Evolutionary conservation across 1,140 invertebrate genomes (phyloP).

Genomic region (Brachionus plicatilis): DNA sequence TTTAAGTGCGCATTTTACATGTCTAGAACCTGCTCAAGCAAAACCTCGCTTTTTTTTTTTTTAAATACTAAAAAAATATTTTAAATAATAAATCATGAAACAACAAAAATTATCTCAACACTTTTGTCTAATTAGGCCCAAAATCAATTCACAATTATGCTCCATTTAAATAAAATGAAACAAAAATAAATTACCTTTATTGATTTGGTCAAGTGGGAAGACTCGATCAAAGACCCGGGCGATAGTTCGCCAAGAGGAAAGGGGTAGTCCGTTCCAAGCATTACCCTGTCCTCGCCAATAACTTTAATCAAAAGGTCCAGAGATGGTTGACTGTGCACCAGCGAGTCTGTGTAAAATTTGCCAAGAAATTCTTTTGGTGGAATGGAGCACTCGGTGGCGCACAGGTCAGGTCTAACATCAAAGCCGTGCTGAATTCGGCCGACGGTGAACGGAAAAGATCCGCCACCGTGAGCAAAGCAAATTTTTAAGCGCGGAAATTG

Average conservation of each 20-base stretch:
- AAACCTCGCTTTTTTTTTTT: not conserved
- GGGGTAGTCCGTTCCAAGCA: conserved; percentile 62
- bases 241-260: conserved; percentile 62
- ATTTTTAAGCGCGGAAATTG: conserved; percentile 56
- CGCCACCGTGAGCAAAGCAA: conserved; percentile 63
- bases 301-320: conserved; percentile 58
- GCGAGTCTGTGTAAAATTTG: conserved; percentile 60
- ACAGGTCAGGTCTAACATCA: conserved; percentile 61
- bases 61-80: not conserved
- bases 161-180: conserved; percentile 42
- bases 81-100: not conserved
- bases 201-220: conserved; percentile 43
- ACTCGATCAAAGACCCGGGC: conserved; percentile 59
- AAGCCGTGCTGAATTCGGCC: conserved; percentile 60
- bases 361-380: conserved; percentile 58
- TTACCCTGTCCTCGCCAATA: conserved; percentile 57
- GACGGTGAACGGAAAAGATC: conserved; percentile 61
- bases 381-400: conserved; percentile 56
- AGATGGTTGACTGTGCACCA: conserved; percentile 60
- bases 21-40: not conserved
- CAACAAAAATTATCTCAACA: not conserved
- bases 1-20: not conserved
- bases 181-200: conserved; percentile 11
- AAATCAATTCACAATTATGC: conserved; percentile 43
- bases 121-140: conserved; percentile 38